Evolutionary conservation across 2,888 invertebrate genomes (phyloP).

Genomic region (Uropetala carovei): DNA sequence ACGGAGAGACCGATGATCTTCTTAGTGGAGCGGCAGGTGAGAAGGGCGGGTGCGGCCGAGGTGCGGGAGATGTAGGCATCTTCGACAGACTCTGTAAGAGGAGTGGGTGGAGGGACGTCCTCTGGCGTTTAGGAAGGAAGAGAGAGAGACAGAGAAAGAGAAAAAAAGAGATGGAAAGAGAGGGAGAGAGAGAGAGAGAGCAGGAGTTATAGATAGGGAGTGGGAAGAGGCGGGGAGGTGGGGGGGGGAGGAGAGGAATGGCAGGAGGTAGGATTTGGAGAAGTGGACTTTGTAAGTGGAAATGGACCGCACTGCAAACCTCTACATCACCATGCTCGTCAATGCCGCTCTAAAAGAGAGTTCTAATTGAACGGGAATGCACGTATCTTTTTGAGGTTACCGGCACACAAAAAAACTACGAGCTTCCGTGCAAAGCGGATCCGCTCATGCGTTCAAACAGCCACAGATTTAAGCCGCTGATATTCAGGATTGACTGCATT

Average conservation of each 20-base stretch:
- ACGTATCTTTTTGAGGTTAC: too few relatives aligned
- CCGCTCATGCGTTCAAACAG: too few relatives aligned
- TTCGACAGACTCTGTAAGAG: constrained; percentile 73
- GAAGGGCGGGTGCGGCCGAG: constrained; percentile 75
- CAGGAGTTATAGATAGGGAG: not conserved
- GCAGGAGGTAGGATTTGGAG: not conserved
- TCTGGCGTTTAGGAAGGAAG: constrained; percentile 68
- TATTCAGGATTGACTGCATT: too few relatives aligned
- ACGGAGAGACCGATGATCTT: constrained; percentile 76
- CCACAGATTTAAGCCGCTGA: too few relatives aligned
- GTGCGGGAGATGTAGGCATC: constrained; percentile 77
- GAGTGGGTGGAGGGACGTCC: constrained; percentile 72
- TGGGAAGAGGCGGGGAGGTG: not conserved
- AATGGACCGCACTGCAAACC: too few relatives aligned
- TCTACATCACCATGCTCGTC: too few relatives aligned
- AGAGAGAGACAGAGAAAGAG: not conserved
- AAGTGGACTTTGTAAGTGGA: not conserved
- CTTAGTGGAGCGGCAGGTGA: constrained; percentile 73
- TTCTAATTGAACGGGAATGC: too few relatives aligned
- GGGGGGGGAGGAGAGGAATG: not conserved
- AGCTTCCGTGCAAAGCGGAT: too few relatives aligned
- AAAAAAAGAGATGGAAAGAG: constrained; percentile 13
- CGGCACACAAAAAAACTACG: too few relatives aligned
- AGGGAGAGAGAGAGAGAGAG: too few relatives aligned
- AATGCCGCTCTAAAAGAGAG: too few relatives aligned